Conservation (phyloP, 2,113 vertebrate genomes). For the Todiramphus chloris region DNA sequence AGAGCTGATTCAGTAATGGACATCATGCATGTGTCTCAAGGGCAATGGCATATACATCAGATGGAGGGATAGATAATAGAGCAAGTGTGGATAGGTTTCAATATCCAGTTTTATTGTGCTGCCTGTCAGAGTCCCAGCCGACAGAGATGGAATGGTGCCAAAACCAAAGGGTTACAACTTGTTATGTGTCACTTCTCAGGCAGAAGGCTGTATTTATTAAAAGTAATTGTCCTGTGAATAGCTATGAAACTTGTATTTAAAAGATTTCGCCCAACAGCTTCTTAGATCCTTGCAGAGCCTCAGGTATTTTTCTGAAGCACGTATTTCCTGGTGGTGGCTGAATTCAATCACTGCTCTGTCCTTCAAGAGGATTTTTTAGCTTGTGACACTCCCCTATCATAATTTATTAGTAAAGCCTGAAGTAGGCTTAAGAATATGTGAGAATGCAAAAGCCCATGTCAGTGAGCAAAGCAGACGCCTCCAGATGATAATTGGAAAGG, state of each 20-base stretch:
- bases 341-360: neutral
- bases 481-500: neutral
- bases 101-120: neutral
- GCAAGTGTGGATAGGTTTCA: neutral
- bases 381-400: neutral
- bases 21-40: neutral
- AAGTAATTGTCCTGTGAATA: neutral
- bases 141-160: neutral
- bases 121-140: neutral
- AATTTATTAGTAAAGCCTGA: neutral
- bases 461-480: neutral
- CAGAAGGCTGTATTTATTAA: neutral
- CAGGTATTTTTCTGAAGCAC: neutral
- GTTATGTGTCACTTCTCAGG: neutral
- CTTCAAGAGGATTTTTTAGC: neutral
- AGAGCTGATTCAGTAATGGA: neutral
- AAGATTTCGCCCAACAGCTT: neutral
- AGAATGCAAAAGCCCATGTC: neutral
- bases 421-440: neutral
- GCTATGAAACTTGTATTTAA: neutral
- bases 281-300: neutral
- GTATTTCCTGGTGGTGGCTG: neutral
- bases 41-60: neutral
- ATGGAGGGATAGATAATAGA: neutral
- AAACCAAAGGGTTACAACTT: neutral